Percentiles rank a stretch among this genome's conserved stretches.
Evolutionary conservation across 2,888 invertebrate genomes (phyloP).

Genomic region (Caenorhabditis wallacei): DNA sequence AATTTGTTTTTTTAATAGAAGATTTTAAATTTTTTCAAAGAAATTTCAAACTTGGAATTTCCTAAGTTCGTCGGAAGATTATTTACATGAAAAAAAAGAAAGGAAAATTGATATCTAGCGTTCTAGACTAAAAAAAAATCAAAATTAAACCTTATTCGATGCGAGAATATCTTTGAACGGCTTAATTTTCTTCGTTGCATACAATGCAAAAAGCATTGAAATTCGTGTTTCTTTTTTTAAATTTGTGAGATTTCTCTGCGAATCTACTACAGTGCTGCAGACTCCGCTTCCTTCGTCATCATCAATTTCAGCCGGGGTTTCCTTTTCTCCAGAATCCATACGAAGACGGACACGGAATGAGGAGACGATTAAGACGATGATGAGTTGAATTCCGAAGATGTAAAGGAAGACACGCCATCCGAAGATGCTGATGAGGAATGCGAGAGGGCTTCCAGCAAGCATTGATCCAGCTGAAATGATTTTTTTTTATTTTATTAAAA

Average conservation of each 20-base stretch:
- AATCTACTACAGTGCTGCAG: constrained; percentile 53
- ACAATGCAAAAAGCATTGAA: constrained; percentile 52
- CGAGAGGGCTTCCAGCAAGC: constrained; percentile 72
- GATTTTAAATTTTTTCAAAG: not conserved
- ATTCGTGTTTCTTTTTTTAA: constrained; percentile 53
- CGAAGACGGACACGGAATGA: constrained; percentile 61
- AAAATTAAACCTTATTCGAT: constrained; percentile 39
- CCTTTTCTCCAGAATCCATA: constrained; percentile 51
- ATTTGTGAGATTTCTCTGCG: constrained; percentile 43
- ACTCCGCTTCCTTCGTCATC: constrained; percentile 46
- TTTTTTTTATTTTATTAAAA: too few relatives aligned
- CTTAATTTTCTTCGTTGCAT: constrained; percentile 55
- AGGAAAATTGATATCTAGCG: not conserved
- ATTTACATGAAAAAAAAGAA: constrained; percentile 7
- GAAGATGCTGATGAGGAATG: constrained; percentile 65
- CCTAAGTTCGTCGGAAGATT: not conserved
- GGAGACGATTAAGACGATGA: constrained; percentile 60
- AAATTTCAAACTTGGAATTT: constrained; percentile 1
- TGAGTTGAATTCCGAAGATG: constrained; percentile 65
- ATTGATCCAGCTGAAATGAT: constrained; percentile 76
- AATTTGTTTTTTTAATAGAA: constrained; percentile 22
- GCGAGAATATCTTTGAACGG: constrained; percentile 38
- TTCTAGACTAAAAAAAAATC: not conserved
- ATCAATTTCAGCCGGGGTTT: constrained; percentile 8
- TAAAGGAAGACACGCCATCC: constrained; percentile 67